Base-by-base conservation (phyloP, 2,797 vertebrate species). In the Alcedo quadribrachys region DNA sequence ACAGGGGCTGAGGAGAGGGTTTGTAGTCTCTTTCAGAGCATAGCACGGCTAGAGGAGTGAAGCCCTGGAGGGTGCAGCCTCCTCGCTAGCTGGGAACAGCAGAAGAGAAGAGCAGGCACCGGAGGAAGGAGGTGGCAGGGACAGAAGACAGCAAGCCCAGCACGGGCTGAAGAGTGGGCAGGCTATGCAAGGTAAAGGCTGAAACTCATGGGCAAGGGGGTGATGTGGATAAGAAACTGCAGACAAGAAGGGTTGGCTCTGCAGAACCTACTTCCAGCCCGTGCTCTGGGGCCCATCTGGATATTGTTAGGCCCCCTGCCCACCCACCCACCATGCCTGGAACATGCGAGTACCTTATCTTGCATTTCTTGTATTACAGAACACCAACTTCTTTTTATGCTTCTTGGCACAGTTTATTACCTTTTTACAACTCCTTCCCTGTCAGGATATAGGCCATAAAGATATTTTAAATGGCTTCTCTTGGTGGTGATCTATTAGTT, bases 331-430 rank as follows among this genome's bases (percentile, higher is more conserved):
- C 92, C 92, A 93, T 60, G 94, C 75, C 93, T 96, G 96, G 94
- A 96, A 95, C 93, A 11, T 87, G 81, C 86, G 85, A 94, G 89
- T 87, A 85, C 95, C 94, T 96, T 96, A 96, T 96, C 95, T 95
- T 96, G 88, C 91, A 57, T 87, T 95, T 96, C 94, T 94, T 86
- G 84, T 96, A 96, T 89, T 35, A 58, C 86, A 94, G 94, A 95
- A 95, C 93, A 96, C 92, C 94, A 87, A 85, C 92, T 93, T 90
- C 91, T 93, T 94, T 95, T 96, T 95, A 94, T 95, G 86, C 91
- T 92, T 96, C 79, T 94, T 96, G 94, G 93, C 94, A 92, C 88
- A 13, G 92, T 92, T 95, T 94, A 71, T 92, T 91, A 91, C 93
- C 94, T 92, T 96, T 95, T 95, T 94, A 96, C 90, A 96, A 45